Percentiles rank a stretch among this genome's conserved stretches.
These are phyloP conservation scores for Gallinago stenura DNA, from an alignment of 2,797 vertebrate species.

Conservation along the genomic window DNA sequence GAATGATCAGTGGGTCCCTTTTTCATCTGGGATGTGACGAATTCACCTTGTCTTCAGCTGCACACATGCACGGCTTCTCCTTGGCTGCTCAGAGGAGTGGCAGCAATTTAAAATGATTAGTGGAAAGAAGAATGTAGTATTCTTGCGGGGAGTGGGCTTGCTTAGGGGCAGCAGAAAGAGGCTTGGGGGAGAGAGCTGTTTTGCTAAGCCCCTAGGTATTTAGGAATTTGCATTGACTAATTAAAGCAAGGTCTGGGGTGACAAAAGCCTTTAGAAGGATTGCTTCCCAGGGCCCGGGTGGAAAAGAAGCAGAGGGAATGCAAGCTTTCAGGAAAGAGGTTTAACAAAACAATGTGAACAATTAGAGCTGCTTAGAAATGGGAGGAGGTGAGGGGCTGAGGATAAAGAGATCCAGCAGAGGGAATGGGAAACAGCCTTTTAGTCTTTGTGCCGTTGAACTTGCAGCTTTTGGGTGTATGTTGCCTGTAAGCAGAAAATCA, in stretches of 20 bases:
- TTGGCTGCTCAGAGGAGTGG: not conserved
- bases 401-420: not conserved
- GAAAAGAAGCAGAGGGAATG: slow-evolving; percentile 28
- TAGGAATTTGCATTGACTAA: slow-evolving; percentile 71
- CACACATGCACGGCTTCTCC: not conserved
- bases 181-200: slow-evolving; percentile 52
- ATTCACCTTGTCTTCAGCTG: slow-evolving; percentile 30
- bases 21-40: not conserved
- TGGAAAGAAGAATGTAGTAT: slow-evolving; percentile 23
- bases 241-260: slow-evolving; percentile 49
- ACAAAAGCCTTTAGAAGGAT: slow-evolving; percentile 65
- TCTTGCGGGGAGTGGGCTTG: slow-evolving; percentile 14
- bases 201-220: slow-evolving; percentile 70
- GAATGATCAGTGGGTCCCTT: not conserved
- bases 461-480: slow-evolving; percentile 5
- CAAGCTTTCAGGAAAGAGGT: slow-evolving; percentile 42
- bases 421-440: slow-evolving; percentile 10
- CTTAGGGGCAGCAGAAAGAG: slow-evolving; percentile 47
- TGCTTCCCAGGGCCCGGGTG: not conserved
- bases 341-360: slow-evolving; percentile 61
- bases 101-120: slow-evolving; percentile 46
- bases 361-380: slow-evolving; percentile 56
- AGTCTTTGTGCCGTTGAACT: not conserved
- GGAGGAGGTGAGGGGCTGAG: slow-evolving; percentile 44
- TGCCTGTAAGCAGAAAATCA: slow-evolving; percentile 34